Percentiles rank a stretch among this genome's conserved stretches.
These are phyloP conservation scores for Leptopterna dolabrata DNA, from an alignment of 2,888 invertebrate genomes.

Conservation along the genomic window DNA sequence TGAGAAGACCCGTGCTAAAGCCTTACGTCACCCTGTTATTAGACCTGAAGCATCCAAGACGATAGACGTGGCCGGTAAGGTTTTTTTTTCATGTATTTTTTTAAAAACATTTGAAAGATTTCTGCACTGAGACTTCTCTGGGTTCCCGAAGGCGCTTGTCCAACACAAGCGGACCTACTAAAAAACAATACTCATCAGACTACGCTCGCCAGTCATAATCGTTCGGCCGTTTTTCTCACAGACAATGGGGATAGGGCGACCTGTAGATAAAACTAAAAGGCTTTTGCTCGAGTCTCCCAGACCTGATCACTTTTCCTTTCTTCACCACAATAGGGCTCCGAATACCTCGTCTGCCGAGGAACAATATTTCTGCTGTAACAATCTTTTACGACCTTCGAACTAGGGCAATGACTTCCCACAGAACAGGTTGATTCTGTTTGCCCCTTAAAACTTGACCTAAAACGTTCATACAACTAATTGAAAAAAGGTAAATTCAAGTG, in stretches of 20 bases:
- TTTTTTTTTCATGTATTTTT: background rate
- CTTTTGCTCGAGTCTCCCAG: background rate
- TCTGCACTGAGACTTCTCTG: background rate
- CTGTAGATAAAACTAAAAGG: background rate
- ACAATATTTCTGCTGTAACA: background rate
- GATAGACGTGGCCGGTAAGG: background rate
- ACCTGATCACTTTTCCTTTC: slow-evolving; percentile 4
- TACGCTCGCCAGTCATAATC: background rate
- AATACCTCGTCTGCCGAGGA: background rate
- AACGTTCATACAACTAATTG: no score
- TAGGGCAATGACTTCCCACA: background rate
- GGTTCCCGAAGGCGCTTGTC: background rate
- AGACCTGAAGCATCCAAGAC: slow-evolving; percentile 26
- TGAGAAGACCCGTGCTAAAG: slow-evolving; percentile 2
- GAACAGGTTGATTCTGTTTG: background rate
- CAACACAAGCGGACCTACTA: background rate
- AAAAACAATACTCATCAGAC: slow-evolving; percentile 1
- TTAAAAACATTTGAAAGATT: background rate
- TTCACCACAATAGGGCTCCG: background rate
- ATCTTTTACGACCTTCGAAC: background rate
- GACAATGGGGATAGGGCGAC: background rate
- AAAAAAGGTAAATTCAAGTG: no score
- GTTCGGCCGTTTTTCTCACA: background rate
- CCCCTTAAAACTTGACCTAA: no score
- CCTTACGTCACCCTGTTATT: slow-evolving; percentile 41